Conservation (phyloP, 2,888 invertebrate genomes). For the Drepanosiphum platanoidis region DNA sequence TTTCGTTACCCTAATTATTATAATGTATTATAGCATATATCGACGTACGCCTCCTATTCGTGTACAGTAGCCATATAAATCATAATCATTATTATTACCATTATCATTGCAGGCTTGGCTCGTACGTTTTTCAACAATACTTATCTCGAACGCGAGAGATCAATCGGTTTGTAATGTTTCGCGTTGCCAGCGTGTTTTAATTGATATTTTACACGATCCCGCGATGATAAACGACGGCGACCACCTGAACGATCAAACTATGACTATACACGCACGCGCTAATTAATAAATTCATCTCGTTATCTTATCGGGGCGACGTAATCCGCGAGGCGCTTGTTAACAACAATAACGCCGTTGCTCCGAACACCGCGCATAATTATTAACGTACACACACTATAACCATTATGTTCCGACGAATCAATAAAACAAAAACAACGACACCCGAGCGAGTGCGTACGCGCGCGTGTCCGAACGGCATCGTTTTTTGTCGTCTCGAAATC, state of each 20-base stretch:
- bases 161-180: neutral
- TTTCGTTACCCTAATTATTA: neutral
- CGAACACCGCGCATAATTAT: neutral
- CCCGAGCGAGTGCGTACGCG: too few species aligned
- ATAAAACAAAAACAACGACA: neutral
- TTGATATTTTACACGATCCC: slow-evolving; percentile 11
- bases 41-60: neutral
- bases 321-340: neutral
- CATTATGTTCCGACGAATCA: neutral
- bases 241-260: neutral
- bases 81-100: slow-evolving; percentile 25
- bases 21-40: neutral
- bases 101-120: too few species aligned
- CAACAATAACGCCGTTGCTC: neutral
- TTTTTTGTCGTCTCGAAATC: too few species aligned
- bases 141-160: slow-evolving; percentile 9
- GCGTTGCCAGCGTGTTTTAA: neutral
- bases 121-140: neutral
- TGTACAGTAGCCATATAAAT: neutral
- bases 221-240: neutral
- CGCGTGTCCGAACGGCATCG: neutral
- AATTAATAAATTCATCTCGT: slow-evolving; percentile 34
- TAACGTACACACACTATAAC: neutral
- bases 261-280: neutral
- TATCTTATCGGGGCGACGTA: neutral